Percentiles rank a stretch among this genome's conserved stretches.
Conservation (phyloP, 2,797 vertebrate genomes). For the Manis crassicaudata region DNA sequence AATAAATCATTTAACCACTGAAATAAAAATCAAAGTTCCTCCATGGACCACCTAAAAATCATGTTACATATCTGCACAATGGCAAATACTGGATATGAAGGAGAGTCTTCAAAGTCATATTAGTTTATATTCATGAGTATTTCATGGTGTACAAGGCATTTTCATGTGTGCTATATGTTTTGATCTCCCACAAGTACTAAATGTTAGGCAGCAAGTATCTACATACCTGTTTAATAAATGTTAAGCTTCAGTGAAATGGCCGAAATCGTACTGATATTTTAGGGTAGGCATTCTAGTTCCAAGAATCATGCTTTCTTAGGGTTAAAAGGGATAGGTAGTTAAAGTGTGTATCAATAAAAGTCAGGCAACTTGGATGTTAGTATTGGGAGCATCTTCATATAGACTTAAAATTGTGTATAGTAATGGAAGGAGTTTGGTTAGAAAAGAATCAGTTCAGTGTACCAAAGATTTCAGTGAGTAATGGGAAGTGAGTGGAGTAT, state of each 20-base stretch:
- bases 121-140: not conserved
- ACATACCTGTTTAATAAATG: not conserved
- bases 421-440: not conserved
- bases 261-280: not conserved
- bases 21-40: constrained; percentile 8
- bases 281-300: not conserved
- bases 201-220: not conserved
- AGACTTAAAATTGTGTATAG: not conserved
- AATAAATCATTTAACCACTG: not conserved
- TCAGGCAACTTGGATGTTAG: not conserved
- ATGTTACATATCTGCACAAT: not conserved
- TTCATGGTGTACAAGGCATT: not conserved
- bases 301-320: not conserved
- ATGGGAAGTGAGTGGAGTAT: not conserved
- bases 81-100: not conserved
- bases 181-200: not conserved
- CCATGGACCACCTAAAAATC: not conserved
- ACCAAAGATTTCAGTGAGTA: not conserved
- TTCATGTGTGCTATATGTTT: not conserved
- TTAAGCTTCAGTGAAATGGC: not conserved
- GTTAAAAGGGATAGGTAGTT: not conserved
- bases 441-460: not conserved
- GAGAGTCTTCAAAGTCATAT: not conserved
- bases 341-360: not conserved
- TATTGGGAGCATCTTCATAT: not conserved